Evolutionary conservation across 2,888 invertebrate species (phyloP).

Genomic region (Hypselothyrea guttata): DNA sequence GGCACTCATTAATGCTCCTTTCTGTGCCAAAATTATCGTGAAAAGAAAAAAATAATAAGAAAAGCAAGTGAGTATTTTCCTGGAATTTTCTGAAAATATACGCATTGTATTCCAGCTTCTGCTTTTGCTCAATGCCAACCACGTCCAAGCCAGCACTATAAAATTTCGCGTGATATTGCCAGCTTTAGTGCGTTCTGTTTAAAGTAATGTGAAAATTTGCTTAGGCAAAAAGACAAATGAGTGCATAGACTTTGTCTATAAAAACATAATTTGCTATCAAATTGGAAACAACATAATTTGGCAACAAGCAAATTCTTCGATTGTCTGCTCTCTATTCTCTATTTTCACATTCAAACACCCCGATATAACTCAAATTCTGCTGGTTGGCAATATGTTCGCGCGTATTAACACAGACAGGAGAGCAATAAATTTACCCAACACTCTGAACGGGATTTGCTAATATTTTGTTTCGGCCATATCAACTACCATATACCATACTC

Average conservation of each 20-base stretch:
- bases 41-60: too few relatives aligned
- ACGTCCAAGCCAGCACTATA: too few relatives aligned
- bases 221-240: not conserved
- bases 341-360: constrained; percentile 3
- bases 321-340: too few relatives aligned
- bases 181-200: too few relatives aligned
- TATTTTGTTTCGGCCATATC: constrained; percentile 47
- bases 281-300: not conserved
- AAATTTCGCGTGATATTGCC: too few relatives aligned
- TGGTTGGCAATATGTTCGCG: constrained; percentile 54
- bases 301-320: constrained; percentile 8
- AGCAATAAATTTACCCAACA: constrained; percentile 64
- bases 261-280: not conserved
- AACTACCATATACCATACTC: too few relatives aligned
- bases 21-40: not conserved
- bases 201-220: too few relatives aligned
- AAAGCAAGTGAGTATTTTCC: too few relatives aligned
- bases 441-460: constrained; percentile 63
- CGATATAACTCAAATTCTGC: constrained; percentile 39
- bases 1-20: constrained; percentile 6
- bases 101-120: too few relatives aligned
- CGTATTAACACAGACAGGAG: constrained; percentile 51
- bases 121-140: too few relatives aligned
- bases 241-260: constrained; percentile 2
- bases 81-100: too few relatives aligned